Conservation (phyloP, 2,113 vertebrate genomes). For the Cyrtonyx montezumae region DNA sequence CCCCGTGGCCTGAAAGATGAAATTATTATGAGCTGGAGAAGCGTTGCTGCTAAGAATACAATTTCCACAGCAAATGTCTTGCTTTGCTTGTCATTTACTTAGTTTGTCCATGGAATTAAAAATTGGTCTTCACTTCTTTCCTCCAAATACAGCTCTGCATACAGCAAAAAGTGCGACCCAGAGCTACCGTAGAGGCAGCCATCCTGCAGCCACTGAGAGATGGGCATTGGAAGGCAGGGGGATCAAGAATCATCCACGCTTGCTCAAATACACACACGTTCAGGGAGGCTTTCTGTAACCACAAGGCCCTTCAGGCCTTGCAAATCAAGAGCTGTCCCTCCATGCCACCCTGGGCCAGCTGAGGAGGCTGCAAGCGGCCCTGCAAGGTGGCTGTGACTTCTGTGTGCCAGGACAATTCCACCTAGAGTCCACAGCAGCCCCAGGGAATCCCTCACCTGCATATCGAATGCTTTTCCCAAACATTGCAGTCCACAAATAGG, state of each 20-base stretch:
- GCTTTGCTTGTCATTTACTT: neutral
- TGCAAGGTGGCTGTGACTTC: neutral
- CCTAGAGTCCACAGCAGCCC: neutral
- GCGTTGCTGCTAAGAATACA: neutral
- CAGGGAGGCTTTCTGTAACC: neutral
- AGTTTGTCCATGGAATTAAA: neutral
- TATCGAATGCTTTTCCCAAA: conserved; percentile 97
- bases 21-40: neutral
- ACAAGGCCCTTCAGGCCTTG: neutral
- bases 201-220: neutral
- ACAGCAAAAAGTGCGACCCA: neutral
- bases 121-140: neutral
- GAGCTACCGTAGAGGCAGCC: neutral
- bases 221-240: neutral
- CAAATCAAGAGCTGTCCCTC: neutral
- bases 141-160: neutral
- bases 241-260: neutral
- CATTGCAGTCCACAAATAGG: conserved; percentile 96
- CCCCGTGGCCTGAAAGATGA: conserved; percentile 87
- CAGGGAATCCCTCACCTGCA: conserved; percentile 78
- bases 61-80: neutral
- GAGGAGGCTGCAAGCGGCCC: neutral
- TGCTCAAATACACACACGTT: neutral
- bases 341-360: neutral
- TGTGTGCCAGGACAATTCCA: neutral